A percentile compares a stretch with the other conserved stretches of the same genome.
Evolutionary conservation across 2,888 invertebrate genomes (phyloP).

Genomic region (Odontocolon sp.): DNA sequence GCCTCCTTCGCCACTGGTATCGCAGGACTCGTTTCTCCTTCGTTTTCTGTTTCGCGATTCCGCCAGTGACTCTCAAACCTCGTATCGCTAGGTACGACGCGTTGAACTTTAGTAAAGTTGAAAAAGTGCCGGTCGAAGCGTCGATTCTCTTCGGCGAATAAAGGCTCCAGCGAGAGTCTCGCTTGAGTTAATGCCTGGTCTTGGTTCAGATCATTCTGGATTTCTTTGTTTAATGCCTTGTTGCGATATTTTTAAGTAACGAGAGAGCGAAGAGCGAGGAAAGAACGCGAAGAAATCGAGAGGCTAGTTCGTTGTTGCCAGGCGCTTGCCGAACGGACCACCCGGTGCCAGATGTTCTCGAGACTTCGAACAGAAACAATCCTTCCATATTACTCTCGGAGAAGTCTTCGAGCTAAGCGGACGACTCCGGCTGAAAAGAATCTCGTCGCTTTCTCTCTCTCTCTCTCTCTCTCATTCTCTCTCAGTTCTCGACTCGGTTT

Average conservation of each 20-base stretch:
- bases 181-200: slow-evolving; percentile 78
- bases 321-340: slow-evolving; percentile 48
- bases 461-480: neutral
- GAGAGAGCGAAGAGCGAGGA: slow-evolving; percentile 39
- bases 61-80: slow-evolving; percentile 6
- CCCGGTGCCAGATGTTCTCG: slow-evolving; percentile 58
- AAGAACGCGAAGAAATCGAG: slow-evolving; percentile 30
- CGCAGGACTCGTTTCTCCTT: neutral
- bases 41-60: neutral
- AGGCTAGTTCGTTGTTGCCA: slow-evolving; percentile 53
- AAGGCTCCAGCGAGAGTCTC: slow-evolving; percentile 64
- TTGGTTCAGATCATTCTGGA: slow-evolving; percentile 76
- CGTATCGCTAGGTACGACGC: no score
- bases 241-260: slow-evolving; percentile 76
- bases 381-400: slow-evolving; percentile 29
- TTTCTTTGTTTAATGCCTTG: slow-evolving; percentile 79
- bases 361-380: slow-evolving; percentile 42
- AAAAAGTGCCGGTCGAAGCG: slow-evolving; percentile 15
- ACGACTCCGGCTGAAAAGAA: slow-evolving; percentile 21
- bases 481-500: neutral
- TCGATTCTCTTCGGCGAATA: slow-evolving; percentile 10
- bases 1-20: neutral
- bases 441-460: neutral
- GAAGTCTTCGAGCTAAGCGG: neutral
- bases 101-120: no score